These are phyloP conservation scores for Cenopis cana DNA, from an alignment of 2,888 invertebrate species.

Conservation along the genomic window DNA sequence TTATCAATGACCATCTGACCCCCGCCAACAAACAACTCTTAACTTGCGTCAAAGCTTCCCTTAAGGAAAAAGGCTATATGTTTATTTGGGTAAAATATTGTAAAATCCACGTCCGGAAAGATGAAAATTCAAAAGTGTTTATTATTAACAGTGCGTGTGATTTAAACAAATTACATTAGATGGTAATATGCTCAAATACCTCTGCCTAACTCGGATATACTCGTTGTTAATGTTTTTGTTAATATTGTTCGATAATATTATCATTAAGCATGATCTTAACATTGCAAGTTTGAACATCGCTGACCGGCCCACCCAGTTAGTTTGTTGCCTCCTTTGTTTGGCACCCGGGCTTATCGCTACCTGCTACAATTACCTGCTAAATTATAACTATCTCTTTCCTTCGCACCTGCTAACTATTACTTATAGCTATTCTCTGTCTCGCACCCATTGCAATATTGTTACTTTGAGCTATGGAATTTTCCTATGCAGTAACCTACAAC, in stretches of 20 bases:
- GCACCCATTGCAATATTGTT: not conserved
- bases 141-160: slow-evolving; percentile 7
- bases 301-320: not conserved
- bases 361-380: not conserved
- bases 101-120: slow-evolving; percentile 12
- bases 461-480: too few relatives aligned
- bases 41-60: not conserved
- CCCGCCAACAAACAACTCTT: slow-evolving; percentile 2
- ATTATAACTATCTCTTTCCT: not conserved
- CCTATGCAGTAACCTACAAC: too few relatives aligned
- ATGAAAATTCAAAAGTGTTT: not conserved
- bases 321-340: not conserved
- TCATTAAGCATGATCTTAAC: not conserved
- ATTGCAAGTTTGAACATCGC: too few relatives aligned
- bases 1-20: slow-evolving; percentile 16
- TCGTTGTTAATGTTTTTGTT: not conserved
- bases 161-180: slow-evolving; percentile 19
- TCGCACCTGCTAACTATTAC: not conserved
- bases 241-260: not conserved
- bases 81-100: slow-evolving; percentile 4
- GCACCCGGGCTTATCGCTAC: slow-evolving; percentile 2
- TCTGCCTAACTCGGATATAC: too few relatives aligned
- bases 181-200: not conserved
- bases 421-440: not conserved
- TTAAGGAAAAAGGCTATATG: not conserved